Base-by-base conservation (phyloP, 2,888 invertebrate genomes). In the Rhabditophanes sp. region DNA sequence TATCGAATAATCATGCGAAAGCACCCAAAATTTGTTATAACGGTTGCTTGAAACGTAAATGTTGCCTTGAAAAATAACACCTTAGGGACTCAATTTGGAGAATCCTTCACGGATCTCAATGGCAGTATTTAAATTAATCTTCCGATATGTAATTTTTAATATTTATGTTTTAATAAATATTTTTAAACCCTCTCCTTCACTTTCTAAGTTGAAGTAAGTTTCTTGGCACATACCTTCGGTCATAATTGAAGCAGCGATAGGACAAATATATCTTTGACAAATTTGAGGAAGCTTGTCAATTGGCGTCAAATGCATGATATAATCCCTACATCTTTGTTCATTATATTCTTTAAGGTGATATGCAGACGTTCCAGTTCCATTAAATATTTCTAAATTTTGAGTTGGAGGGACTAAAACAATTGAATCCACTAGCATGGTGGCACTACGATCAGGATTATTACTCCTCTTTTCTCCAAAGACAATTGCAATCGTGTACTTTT, bases 181-280 rank as follows among this genome's bases (percentile, higher is more conserved):
- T n/a, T 78, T 71, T 59, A 83, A 82, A 67, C 96, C 96, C 4
- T 96, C 46, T 23, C 76, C 75, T 7, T 85, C 87, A 46, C 82
- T 78, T 11, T 85, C 87, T 50, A 99, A 80, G 71, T 84, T 82
- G 87, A 87, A 99, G 68, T 88, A 82, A 66, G 87, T 80, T 41
- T 76, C 74, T 23, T 77, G 78, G 67, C 96, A 99, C 11, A 48
- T 34, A 21, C 52, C 55, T 35, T 46, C 42, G 29, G 50, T 41
- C 31, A 55, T 40, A 23, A 60, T 45, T 11, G 42, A 42, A 9
- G 55, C 64, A 12, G 60, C 61, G 5, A 64, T 44, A 4, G 54
- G 48, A 30, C 64, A 64, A 8, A 55, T 40, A 37, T 55, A 56
- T 5, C 43, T 34, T 23, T 39, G 33, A 41, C 64, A 64, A 3